Conservation (phyloP, 1,140 invertebrate genomes). For the Diabrotica undecimpunctata region DNA sequence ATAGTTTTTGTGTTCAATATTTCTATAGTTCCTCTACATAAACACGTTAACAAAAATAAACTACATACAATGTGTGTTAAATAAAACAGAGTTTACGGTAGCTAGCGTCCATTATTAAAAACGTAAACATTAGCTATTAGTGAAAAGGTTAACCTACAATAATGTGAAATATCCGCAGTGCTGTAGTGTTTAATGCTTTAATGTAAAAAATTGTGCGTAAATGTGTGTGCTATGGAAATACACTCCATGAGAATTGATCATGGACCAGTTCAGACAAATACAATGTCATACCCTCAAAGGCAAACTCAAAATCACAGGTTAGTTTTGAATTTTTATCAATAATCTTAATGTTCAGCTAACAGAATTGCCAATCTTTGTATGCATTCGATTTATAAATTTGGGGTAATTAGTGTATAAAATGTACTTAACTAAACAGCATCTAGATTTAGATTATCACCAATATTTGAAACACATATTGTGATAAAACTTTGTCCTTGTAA, state of each 20-base stretch:
- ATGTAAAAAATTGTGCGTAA: slow-evolving; percentile 34
- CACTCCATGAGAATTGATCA: slow-evolving; percentile 44
- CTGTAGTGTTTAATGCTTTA: slow-evolving; percentile 28
- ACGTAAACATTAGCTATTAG: slow-evolving; percentile 16
- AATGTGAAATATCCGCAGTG: slow-evolving; percentile 23
- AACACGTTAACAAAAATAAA: background rate
- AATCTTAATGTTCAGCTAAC: too few relatives aligned
- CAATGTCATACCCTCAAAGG: slow-evolving; percentile 43
- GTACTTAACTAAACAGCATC: too few relatives aligned
- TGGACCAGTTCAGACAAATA: slow-evolving; percentile 42
- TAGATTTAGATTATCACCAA: too few relatives aligned
- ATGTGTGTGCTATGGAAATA: slow-evolving; percentile 45
- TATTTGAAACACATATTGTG: too few relatives aligned
- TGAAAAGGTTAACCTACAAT: slow-evolving; percentile 10
- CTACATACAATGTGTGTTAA: slow-evolving; percentile 6
- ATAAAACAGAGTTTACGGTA: background rate
- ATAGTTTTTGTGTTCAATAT: background rate
- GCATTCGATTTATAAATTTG: too few relatives aligned
- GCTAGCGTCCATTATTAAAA: background rate
- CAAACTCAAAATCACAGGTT: slow-evolving; percentile 41
- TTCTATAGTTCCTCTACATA: background rate
- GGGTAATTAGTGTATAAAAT: too few relatives aligned
- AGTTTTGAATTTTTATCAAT: slow-evolving; percentile 17
- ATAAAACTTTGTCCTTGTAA: too few relatives aligned
- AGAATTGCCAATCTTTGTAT: too few relatives aligned